Evolutionary conservation across 2,888 invertebrate species (phyloP).

Genomic region (Leucophora obtusa): DNA sequence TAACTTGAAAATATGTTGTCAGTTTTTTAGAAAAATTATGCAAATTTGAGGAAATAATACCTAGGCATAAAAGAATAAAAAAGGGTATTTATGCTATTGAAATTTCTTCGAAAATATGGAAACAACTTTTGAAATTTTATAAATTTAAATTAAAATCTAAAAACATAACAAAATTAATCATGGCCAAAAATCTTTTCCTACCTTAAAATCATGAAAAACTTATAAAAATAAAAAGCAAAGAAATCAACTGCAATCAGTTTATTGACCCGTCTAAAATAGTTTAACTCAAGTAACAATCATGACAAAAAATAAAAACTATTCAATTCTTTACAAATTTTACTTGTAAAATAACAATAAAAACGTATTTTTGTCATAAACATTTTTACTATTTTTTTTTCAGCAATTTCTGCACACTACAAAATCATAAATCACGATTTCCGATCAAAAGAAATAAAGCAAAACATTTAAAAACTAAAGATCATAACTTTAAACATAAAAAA

Average conservation of each 20-base stretch:
- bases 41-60: no score
- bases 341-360: constrained; percentile 65
- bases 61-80: no score
- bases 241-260: constrained; percentile 43
- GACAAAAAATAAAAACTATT: constrained; percentile 27
- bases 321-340: constrained; percentile 63
- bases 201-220: constrained; percentile 23
- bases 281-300: constrained; percentile 50
- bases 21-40: no score
- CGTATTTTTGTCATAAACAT: constrained; percentile 65
- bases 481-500: constrained; percentile 59
- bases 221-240: neutral
- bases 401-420: constrained; percentile 41
- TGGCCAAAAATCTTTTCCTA: neutral
- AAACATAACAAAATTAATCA: neutral
- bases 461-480: constrained; percentile 57
- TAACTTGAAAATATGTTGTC: no score
- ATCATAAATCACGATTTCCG: constrained; percentile 65
- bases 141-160: no score
- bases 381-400: constrained; percentile 38
- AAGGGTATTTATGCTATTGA: no score
- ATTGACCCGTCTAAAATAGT: constrained; percentile 56
- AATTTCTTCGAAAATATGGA: no score
- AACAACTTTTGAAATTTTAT: no score
- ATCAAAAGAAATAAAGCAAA: constrained; percentile 60